Conservation (phyloP, 2,797 vertebrate species). For the Sebastes cheni region DNA sequence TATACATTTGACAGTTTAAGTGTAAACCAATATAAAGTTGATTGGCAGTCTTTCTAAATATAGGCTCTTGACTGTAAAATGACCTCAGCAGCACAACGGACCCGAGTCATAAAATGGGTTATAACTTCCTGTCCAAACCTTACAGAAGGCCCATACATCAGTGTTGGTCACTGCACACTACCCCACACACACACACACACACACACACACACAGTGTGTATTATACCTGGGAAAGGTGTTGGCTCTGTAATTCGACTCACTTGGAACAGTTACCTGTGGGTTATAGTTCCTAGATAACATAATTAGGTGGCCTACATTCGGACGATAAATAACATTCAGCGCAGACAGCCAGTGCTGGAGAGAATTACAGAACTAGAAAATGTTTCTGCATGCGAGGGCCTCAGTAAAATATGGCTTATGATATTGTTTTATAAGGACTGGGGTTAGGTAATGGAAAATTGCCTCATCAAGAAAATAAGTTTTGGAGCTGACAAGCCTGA, state of each 20-base stretch:
- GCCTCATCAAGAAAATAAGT: constrained; percentile 37
- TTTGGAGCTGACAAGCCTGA: constrained; percentile 63
- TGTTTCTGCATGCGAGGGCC: background rate
- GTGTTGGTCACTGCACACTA: background rate
- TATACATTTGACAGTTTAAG: background rate
- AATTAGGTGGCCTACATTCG: constrained; percentile 32
- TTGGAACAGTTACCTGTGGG: constrained; percentile 21
- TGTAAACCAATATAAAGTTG: background rate
- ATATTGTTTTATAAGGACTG: constrained; percentile 26
- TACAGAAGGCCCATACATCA: constrained; percentile 19
- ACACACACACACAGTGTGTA: background rate
- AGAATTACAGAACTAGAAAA: background rate
- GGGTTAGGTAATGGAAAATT: constrained; percentile 57
- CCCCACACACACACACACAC: background rate
- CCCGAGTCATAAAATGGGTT: constrained; percentile 33
- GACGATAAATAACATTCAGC: constrained; percentile 1
- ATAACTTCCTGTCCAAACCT: constrained; percentile 4
- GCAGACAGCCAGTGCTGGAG: background rate
- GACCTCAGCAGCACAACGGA: background rate
- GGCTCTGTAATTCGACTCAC: constrained; percentile 43
- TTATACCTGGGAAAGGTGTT: constrained; percentile 52
- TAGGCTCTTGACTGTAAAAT: constrained; percentile 12
- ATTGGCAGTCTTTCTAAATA: background rate
- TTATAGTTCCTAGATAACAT: constrained; percentile 32
- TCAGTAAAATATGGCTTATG: constrained; percentile 29